A percentile compares a stretch with the other conserved stretches of the same genome.
These are phyloP conservation scores for Tolmerus cingulatus DNA, from an alignment of 2,888 invertebrate genomes.

Conservation along the genomic window DNA sequence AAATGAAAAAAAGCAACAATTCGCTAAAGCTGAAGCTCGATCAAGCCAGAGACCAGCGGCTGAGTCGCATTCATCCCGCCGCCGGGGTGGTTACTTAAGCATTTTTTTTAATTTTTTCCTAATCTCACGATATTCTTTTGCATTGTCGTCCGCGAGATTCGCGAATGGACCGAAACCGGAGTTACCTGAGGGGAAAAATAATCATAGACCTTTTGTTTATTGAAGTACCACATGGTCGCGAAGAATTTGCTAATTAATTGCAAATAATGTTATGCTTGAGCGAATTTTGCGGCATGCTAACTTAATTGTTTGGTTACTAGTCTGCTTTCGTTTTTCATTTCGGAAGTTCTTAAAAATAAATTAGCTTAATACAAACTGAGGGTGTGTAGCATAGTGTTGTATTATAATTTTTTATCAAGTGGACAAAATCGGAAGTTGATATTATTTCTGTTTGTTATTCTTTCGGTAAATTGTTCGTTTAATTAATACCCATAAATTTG, in stretches of 20 bases:
- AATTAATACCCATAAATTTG: not conserved
- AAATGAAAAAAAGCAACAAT: not conserved
- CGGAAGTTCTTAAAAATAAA: not conserved
- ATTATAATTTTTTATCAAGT: not conserved
- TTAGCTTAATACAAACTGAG: not conserved
- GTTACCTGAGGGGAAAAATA: not conserved
- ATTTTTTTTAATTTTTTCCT: not conserved
- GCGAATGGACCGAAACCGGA: not conserved
- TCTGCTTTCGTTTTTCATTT: not conserved
- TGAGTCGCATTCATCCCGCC: not conserved
- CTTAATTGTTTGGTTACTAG: not conserved
- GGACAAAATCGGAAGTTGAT: not conserved
- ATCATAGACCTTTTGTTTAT: not conserved
- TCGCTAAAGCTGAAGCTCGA: not conserved
- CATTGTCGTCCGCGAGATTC: not conserved
- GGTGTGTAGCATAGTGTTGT: not conserved
- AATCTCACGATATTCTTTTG: not conserved
- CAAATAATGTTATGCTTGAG: not conserved
- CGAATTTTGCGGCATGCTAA: not conserved
- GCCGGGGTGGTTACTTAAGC: not conserved
- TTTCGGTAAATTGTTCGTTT: not conserved
- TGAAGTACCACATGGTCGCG: not conserved
- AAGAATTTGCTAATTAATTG: conserved; percentile 6
- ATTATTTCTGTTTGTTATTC: not conserved
- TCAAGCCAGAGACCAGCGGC: not conserved